Evolutionary conservation across 2,797 vertebrate species (phyloP), one percentile per base, ranked within the genome.

Genomic region (Sparus aurata): DNA sequence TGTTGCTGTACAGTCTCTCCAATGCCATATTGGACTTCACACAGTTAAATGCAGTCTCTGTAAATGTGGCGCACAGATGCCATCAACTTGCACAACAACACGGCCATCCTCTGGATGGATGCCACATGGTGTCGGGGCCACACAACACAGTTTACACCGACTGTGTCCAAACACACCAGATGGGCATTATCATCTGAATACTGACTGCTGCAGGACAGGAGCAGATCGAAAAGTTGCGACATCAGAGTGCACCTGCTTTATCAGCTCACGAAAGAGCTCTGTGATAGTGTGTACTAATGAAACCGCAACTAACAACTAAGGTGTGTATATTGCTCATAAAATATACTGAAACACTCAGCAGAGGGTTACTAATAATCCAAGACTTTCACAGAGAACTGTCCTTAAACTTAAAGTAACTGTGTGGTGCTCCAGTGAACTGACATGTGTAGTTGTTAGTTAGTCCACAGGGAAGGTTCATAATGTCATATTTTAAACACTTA

Each of bases 171-270:
- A 82, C 60, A 64, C 12, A 79, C 50, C 61, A 22, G 22, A 72
- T 11, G 0, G 5, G 10, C 52, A 27, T 55, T 46, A 50, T 63
- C 27, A 49, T 58, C 59, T 76, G 58, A 70, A 79, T 38, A 53
- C 53, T 43, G 38, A 53, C 22, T 22, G 12, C 34, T 68, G 60
- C 11, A 20, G 47, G 38, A 65, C 47, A 63, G 30, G 63, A 46
- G 43, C 2, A 55, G 13, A 68, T 55, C 54, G 34, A 38, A 52
- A 67, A 46, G 74, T 64, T 27, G 52, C 18, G n/a, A 49, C 18
- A 12, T 67, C 30, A 22, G 49, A 43, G 64, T 62, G 64, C 57
- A 53, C 18, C 82, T 77, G 75, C 41, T 77, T 65, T 53, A 75
- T 63, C 76, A 53, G 71, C 49, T 59, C 23, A 27, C 52, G 6